Percentiles rank a stretch among this genome's conserved stretches.
Conservation (phyloP, 1,140 invertebrate species). For the Mercenaria mercenaria region DNA sequence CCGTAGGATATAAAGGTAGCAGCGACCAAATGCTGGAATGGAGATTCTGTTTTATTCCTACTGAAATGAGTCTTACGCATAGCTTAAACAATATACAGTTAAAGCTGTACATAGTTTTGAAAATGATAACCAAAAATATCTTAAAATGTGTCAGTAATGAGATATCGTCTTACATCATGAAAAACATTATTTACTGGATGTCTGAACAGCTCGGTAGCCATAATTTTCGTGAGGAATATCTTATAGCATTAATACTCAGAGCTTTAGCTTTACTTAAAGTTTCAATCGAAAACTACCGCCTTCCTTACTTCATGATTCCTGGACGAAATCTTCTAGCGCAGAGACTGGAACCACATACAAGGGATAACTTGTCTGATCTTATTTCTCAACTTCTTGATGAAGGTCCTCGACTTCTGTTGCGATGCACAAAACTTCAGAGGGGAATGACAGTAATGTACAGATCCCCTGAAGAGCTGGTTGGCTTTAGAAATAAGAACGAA, state of each 20-base stretch:
- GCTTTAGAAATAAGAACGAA: too few species aligned
- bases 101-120: constrained; percentile 44
- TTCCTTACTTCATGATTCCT: constrained; percentile 4
- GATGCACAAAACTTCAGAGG: neutral
- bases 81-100: constrained; percentile 28
- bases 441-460: too few species aligned
- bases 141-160: neutral
- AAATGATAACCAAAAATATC: constrained; percentile 19
- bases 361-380: neutral
- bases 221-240: neutral
- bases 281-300: neutral
- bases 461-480: too few species aligned
- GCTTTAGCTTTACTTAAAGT: neutral
- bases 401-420: neutral
- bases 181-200: constrained; percentile 45
- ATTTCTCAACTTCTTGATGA: neutral
- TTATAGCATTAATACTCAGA: neutral
- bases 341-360: neutral
- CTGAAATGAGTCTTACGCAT: neutral
- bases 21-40: constrained; percentile 15
- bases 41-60: constrained; percentile 38
- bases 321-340: neutral
- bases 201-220: neutral
- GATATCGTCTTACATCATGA: constrained; percentile 51
- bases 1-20: neutral